Conservation (phyloP, 1,140 invertebrate species). For the Phenacoccus solenopsis region DNA sequence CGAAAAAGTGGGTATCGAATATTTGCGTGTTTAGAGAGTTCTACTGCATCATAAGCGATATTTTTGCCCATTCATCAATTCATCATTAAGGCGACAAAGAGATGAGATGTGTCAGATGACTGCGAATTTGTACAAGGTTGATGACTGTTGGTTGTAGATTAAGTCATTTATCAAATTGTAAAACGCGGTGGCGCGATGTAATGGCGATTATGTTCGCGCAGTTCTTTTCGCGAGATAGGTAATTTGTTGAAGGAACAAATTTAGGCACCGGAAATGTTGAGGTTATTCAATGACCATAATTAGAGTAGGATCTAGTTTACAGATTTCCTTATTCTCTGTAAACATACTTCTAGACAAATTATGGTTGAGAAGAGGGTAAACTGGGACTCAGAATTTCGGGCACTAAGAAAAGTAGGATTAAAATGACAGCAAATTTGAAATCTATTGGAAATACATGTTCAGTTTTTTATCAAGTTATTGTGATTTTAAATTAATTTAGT, state of each 20-base stretch:
- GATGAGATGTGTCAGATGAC: background rate
- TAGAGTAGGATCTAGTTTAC: background rate
- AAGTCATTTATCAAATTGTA: background rate
- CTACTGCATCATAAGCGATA: background rate
- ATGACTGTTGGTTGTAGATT: background rate
- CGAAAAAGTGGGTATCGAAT: background rate
- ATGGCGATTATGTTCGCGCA: background rate
- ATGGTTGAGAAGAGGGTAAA: too few relatives aligned
- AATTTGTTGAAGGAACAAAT: background rate
- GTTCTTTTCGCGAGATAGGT: background rate
- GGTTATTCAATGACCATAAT: background rate
- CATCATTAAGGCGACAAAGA: background rate
- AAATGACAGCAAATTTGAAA: too few relatives aligned
- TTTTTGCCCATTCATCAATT: background rate
- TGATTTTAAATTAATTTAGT: too few relatives aligned
- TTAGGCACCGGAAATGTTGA: background rate
- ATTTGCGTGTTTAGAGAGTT: background rate
- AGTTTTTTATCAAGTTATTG: too few relatives aligned
- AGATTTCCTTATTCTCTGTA: too few relatives aligned
- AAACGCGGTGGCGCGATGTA: background rate
- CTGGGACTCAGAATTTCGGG: too few relatives aligned
- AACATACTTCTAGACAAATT: too few relatives aligned
- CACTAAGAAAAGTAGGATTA: too few relatives aligned
- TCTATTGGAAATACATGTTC: too few relatives aligned
- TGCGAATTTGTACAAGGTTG: too few relatives aligned